Conservation (phyloP, 2,797 vertebrate genomes). For the Clarias pachynema region DNA sequence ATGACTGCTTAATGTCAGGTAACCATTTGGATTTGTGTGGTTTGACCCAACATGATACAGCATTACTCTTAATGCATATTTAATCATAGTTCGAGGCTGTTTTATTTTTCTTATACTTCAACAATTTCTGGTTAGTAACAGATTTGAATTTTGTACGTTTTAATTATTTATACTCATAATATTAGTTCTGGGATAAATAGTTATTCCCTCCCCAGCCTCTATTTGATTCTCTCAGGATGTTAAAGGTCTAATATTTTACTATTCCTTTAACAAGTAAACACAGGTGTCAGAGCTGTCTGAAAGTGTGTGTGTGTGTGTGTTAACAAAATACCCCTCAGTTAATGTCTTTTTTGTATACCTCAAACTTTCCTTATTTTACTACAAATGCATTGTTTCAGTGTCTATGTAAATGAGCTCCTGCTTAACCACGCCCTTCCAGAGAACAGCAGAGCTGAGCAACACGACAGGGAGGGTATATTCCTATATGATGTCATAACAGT, state of each 20-base stretch:
- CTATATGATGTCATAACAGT: too few relatives aligned
- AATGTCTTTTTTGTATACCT: too few relatives aligned
- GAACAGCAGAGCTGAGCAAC: too few relatives aligned
- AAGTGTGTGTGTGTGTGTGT: too few relatives aligned
- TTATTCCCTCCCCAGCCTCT: background rate
- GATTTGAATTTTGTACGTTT: background rate
- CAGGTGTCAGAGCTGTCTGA: too few relatives aligned
- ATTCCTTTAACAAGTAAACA: too few relatives aligned
- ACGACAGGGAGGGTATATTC: too few relatives aligned
- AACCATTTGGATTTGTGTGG: background rate
- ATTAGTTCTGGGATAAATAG: background rate
- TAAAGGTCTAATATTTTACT: background rate
- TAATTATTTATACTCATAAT: background rate
- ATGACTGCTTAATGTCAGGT: background rate
- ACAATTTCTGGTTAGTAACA: background rate
- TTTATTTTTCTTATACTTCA: background rate
- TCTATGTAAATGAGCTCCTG: too few relatives aligned
- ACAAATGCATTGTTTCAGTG: too few relatives aligned
- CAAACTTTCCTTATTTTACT: too few relatives aligned
- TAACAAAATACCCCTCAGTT: too few relatives aligned
- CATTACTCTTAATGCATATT: background rate
- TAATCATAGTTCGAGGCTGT: background rate
- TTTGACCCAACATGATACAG: background rate
- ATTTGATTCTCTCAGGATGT: background rate
- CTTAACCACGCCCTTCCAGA: too few relatives aligned